Conservation (phyloP, 2,888 invertebrate species). For the Drosophila mulleri region DNA sequence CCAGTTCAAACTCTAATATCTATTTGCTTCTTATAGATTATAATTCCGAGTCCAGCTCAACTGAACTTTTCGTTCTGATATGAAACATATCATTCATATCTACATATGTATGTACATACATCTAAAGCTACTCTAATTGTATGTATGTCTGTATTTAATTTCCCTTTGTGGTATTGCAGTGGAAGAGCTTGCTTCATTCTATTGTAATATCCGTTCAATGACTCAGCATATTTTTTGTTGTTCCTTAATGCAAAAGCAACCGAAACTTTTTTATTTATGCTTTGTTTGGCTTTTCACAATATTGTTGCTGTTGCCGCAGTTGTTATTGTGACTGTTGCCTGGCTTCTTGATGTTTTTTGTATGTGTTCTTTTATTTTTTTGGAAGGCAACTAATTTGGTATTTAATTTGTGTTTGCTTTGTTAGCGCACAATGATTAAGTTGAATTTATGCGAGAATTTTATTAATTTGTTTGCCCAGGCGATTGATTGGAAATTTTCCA, state of each 20-base stretch:
- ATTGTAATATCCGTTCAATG: conserved; percentile 34
- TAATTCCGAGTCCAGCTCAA: neutral
- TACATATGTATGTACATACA: no score
- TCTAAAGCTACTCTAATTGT: conserved; percentile 1
- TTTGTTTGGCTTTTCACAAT: conserved; percentile 26
- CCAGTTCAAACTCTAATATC: neutral
- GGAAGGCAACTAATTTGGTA: conserved; percentile 2
- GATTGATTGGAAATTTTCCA: conserved; percentile 1
- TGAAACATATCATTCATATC: no score
- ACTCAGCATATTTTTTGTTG: conserved; percentile 48
- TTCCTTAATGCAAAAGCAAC: conserved; percentile 47
- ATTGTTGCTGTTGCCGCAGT: neutral
- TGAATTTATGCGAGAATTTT: conserved; percentile 18
- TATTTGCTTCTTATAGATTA: neutral
- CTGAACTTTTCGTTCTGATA: no score
- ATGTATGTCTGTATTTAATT: neutral
- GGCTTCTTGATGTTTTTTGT: conserved; percentile 28
- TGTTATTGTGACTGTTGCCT: conserved; percentile 19
- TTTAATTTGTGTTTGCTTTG: conserved; percentile 23
- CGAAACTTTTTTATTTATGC: conserved; percentile 43
- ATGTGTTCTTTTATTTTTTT: no score
- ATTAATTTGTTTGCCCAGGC: conserved; percentile 11
- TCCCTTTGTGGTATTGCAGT: conserved; percentile 21
- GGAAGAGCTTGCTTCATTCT: conserved; percentile 3
- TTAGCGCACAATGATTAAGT: conserved; percentile 15